Evolutionary conservation across 2,797 vertebrate genomes (phyloP).

Genomic region (Sebastes cheni): DNA sequence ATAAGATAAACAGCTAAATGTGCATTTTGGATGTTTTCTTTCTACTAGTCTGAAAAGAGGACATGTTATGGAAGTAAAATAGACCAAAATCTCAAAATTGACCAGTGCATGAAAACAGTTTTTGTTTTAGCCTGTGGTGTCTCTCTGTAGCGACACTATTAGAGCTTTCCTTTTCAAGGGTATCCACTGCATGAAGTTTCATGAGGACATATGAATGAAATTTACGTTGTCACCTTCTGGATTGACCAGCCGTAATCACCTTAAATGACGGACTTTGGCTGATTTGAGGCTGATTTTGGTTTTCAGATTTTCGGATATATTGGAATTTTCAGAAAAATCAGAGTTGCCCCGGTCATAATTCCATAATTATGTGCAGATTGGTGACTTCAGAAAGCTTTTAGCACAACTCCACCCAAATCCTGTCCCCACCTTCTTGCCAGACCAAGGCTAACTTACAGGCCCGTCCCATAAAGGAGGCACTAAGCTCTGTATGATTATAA

Average conservation of each 20-base stretch:
- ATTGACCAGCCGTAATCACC: neutral
- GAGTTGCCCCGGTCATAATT: neutral
- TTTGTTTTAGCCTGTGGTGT: too few species aligned
- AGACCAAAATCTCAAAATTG: neutral
- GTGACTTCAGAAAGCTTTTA: neutral
- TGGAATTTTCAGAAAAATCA: neutral
- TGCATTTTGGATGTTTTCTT: neutral
- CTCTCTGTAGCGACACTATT: accelerated
- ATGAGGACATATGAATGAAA: too few species aligned
- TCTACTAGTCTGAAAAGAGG: neutral
- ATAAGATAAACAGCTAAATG: neutral
- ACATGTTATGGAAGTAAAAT: neutral
- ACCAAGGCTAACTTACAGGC: neutral
- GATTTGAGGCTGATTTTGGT: neutral
- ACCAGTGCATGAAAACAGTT: too few species aligned
- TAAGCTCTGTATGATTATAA: neutral
- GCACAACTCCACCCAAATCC: neutral
- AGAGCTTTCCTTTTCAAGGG: neutral
- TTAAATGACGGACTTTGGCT: neutral
- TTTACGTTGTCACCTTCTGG: too few species aligned
- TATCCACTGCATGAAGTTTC: too few species aligned
- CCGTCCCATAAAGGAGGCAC: neutral
- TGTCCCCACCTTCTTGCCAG: too few species aligned
- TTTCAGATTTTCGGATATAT: neutral
- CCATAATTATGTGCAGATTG: neutral